Conservation (phyloP, 2,888 invertebrate species). For the Vandiemenella viatica region DNA sequence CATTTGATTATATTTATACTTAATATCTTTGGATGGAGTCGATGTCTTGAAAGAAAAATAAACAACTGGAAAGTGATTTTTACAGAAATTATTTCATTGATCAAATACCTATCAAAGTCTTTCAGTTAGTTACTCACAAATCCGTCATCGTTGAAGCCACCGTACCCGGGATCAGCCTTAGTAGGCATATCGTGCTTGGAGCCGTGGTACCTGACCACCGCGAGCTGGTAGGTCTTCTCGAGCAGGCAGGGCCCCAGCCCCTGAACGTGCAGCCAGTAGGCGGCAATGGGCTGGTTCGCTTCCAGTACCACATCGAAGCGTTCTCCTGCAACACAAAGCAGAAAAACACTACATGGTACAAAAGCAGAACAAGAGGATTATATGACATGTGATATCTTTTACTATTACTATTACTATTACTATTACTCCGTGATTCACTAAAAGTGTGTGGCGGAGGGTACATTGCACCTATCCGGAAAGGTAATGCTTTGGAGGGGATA, state of each 20-base stretch:
- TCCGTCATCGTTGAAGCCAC: background rate
- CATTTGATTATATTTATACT: too few species aligned
- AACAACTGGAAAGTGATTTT: too few species aligned
- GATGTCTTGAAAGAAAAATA: too few species aligned
- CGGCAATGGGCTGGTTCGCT: slow-evolving; percentile 25
- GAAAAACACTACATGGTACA: background rate
- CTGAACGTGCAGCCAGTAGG: slow-evolving; percentile 27
- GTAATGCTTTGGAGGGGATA: too few species aligned
- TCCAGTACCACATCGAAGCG: slow-evolving; percentile 33
- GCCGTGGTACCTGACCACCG: slow-evolving; percentile 21
- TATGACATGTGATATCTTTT: too few species aligned
- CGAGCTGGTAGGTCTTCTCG: slow-evolving; percentile 25
- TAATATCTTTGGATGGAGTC: too few species aligned
- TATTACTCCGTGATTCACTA: too few species aligned
- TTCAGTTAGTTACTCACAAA: slow-evolving; percentile 4
- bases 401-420: too few species aligned
- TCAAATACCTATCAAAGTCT: too few species aligned
- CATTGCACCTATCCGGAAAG: too few species aligned
- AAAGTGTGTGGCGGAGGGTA: too few species aligned
- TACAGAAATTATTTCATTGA: too few species aligned
- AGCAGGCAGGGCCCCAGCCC: slow-evolving; percentile 27
- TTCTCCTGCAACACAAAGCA: slow-evolving; percentile 29
- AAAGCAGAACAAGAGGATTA: background rate
- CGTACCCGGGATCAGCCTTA: slow-evolving; percentile 1
- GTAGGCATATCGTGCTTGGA: background rate